These are phyloP conservation scores for Cebus imitator DNA, from an alignment of 2,113 vertebrate species.

Conservation along the genomic window DNA sequence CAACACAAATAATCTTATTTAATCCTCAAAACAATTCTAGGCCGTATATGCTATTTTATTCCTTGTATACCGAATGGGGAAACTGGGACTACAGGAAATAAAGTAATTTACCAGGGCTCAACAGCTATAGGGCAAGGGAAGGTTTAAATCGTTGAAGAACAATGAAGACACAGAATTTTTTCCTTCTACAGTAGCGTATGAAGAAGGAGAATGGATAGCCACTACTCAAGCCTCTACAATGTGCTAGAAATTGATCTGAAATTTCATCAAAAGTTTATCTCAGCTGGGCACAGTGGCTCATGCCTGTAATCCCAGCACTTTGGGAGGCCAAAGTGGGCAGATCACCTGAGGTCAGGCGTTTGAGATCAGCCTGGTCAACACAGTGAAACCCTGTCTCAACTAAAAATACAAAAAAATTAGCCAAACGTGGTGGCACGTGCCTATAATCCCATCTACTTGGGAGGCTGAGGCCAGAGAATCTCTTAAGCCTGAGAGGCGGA, in stretches of 20 bases:
- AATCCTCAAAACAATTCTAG: neutral
- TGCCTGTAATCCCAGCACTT: too few relatives aligned
- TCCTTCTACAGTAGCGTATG: neutral
- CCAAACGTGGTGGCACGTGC: too few relatives aligned
- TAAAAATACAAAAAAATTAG: too few relatives aligned
- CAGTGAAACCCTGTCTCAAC: too few relatives aligned
- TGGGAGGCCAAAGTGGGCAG: too few relatives aligned
- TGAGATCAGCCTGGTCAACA: too few relatives aligned
- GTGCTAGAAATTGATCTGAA: too few relatives aligned
- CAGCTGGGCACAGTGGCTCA: too few relatives aligned
- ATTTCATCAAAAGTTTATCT: neutral
- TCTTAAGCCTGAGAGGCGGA: too few relatives aligned
- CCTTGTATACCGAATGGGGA: neutral
- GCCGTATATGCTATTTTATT: neutral
- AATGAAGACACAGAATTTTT: neutral
- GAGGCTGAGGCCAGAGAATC: too few relatives aligned
- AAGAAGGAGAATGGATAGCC: neutral
- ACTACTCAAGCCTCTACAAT: neutral
- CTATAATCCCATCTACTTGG: too few relatives aligned
- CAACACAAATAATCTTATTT: neutral
- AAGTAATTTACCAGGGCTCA: neutral
- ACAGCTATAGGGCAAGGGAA: neutral
- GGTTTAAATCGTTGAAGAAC: neutral
- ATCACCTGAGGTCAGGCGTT: too few relatives aligned
- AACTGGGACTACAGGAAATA: neutral